phyloP scores from a whole-genome alignment of 2,113 vertebrate species.

The Mormyrus lacerda region DNA sequence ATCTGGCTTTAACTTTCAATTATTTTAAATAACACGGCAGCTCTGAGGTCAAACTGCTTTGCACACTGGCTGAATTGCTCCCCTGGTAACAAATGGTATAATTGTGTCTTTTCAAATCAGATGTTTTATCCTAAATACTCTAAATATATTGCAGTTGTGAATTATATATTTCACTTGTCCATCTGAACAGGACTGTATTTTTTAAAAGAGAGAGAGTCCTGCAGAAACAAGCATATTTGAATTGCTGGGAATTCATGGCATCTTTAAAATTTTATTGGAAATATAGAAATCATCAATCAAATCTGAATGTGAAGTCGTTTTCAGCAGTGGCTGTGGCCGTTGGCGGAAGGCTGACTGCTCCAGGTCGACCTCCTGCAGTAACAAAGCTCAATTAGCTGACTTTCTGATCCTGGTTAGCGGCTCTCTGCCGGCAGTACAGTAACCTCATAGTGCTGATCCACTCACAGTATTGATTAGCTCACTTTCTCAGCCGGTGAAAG shows the following conservation, averaged over 20 bases:
- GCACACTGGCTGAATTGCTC: conserved; percentile 9
- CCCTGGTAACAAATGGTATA: conserved; percentile 8
- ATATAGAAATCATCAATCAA: background rate
- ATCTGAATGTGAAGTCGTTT: background rate
- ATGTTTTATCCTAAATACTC: conserved; percentile 12
- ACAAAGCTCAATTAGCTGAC: conserved; percentile 53
- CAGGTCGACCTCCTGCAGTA: conserved; percentile 48
- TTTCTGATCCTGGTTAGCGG: conserved; percentile 37
- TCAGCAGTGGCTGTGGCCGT: background rate
- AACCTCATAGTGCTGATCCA: conserved; percentile 57
- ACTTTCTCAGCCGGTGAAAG: conserved; percentile 43
- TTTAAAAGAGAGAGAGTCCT: background rate
- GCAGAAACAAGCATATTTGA: background rate
- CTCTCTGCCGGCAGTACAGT: conserved; percentile 50
- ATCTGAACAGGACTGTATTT: background rate
- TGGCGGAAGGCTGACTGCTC: conserved; percentile 23
- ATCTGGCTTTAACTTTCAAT: conserved; percentile 19
- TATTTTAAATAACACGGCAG: conserved; percentile 6
- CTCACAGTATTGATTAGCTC: conserved; percentile 62
- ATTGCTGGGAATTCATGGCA: background rate
- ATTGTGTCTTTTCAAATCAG: conserved; percentile 14
- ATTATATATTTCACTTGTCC: background rate
- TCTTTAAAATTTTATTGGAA: background rate
- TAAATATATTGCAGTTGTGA: background rate
- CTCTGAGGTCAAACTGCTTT: conserved; percentile 11